A percentile compares a stretch with the other conserved stretches of the same genome.
Evolutionary conservation across 2,888 invertebrate genomes (phyloP).

Genomic region (Dorcus parallelipipedus): DNA sequence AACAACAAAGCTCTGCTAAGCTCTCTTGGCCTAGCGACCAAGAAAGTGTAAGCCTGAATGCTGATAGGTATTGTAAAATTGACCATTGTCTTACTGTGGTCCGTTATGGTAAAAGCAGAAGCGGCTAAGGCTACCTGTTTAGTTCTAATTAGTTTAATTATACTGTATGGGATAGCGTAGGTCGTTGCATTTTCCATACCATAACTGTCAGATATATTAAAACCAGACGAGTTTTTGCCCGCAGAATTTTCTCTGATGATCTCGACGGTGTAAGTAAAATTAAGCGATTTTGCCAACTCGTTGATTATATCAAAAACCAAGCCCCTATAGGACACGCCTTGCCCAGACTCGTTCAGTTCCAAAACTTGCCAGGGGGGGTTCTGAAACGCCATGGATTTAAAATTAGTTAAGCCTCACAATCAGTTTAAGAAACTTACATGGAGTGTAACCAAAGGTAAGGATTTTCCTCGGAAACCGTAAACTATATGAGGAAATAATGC

Average conservation of each 20-base stretch:
- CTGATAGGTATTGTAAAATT: slow-evolving; percentile 79
- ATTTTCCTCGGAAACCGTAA: slow-evolving; percentile 74
- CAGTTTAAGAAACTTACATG: slow-evolving; percentile 59
- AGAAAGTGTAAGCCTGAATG: slow-evolving; percentile 74
- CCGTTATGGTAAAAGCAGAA: slow-evolving; percentile 58
- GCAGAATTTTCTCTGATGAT: slow-evolving; percentile 17
- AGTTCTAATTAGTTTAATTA: slow-evolving; percentile 52
- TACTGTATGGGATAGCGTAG: slow-evolving; percentile 41
- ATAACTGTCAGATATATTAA: neutral
- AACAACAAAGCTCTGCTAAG: slow-evolving; percentile 80
- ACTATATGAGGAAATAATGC: slow-evolving; percentile 75
- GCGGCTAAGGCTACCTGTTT: slow-evolving; percentile 58
- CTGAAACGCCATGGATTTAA: slow-evolving; percentile 50
- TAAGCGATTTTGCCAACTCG: slow-evolving; percentile 71
- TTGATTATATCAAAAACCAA: slow-evolving; percentile 77
- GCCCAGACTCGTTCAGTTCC: slow-evolving; percentile 57
- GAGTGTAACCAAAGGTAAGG: slow-evolving; percentile 69
- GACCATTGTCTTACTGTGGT: slow-evolving; percentile 52
- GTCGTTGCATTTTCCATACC: slow-evolving; percentile 26
- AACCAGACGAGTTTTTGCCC: neutral
- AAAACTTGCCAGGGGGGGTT: slow-evolving; percentile 87
- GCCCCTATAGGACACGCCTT: slow-evolving; percentile 60
- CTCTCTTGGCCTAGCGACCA: slow-evolving; percentile 75
- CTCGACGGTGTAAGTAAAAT: slow-evolving; percentile 67
- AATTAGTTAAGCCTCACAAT: no score